Evolutionary conservation across 1,140 invertebrate species (phyloP).

Genomic region (Adelges cooleyi): DNA sequence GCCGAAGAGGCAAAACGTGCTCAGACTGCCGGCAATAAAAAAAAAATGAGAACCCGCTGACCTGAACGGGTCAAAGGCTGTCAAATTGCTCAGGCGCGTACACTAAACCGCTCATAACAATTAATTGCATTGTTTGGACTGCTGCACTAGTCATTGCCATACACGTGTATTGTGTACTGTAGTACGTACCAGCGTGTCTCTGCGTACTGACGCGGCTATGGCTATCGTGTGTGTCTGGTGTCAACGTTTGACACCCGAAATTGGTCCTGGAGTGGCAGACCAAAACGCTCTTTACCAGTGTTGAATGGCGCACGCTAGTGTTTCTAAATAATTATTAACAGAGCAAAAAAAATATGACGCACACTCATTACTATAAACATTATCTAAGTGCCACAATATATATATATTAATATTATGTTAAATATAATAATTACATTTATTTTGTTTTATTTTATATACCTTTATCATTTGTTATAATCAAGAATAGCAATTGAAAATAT

Average conservation of each 20-base stretch:
- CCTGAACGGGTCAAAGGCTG: conserved; percentile 18
- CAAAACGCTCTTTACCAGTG: conserved; percentile 5
- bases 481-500: too few relatives aligned
- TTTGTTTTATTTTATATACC: too few relatives aligned
- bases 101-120: conserved; percentile 21
- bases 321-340: too few relatives aligned
- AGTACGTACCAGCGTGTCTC: neutral
- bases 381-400: too few relatives aligned
- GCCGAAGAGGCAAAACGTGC: conserved; percentile 21
- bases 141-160: neutral
- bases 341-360: too few relatives aligned
- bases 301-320: neutral
- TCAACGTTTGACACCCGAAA: conserved; percentile 18
- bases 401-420: too few relatives aligned
- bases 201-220: neutral
- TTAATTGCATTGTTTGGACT: conserved; percentile 27
- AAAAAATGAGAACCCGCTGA: conserved; percentile 16
- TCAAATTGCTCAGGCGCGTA: conserved; percentile 13
- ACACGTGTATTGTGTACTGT: neutral
- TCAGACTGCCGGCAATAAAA: conserved; percentile 24
- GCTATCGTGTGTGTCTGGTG: neutral
- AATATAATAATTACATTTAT: too few relatives aligned
- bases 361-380: too few relatives aligned
- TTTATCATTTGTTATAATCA: too few relatives aligned
- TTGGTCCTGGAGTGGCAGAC: conserved; percentile 11